Base-by-base conservation (phyloP, 2,797 vertebrate genomes). In the Margarornis squamiger region DNA sequence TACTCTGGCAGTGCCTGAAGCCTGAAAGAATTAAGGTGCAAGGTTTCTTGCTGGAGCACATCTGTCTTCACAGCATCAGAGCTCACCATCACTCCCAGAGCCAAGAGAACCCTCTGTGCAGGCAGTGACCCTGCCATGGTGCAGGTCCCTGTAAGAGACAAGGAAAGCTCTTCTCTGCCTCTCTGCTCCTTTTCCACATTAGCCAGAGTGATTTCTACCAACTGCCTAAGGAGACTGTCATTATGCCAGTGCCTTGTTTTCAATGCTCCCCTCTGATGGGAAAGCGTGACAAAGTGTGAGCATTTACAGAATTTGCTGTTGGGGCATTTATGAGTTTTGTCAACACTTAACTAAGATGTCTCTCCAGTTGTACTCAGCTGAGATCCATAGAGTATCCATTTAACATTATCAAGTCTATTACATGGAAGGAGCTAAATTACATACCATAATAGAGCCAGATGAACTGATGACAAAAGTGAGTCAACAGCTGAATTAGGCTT, bases 61-160 rank as follows among this genome's bases (percentile, higher is more conserved):
- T 10, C 12, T 71, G 30, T 23, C 32, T 74, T 43, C 16, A 54
- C 22, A 61, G 22, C 73, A 52, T 48, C 43, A 67, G 49, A 90
- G 36, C 16, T 62, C 23, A 32, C n/a, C 30, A 24, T 30, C 57
- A 18, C 29, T 17, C 21, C 9, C 27, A 62, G 49, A 81, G 11
- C 0, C 27, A 54, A 49, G n/a, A 36, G 30, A 76, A 68, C 11
- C 19, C 29, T 58, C 51, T 9, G 12, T 20, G 27, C 2, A 2
- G n/a, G 59, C 59, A 20, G 48, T 1, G 7, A 29, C 6, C 8
- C 45, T 21, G n/a, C 55, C 49, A 0, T 1, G 3, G 23, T 8
- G 26, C n/a, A 49, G 21, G 8, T 41, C 73, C 65, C 36, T 38
- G 15, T 7, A 65, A 61, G 34, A 61, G 14, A 26, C 39, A 58